These are phyloP conservation scores for Rhopilema esculentum DNA, from an alignment of 30 jellyfish, hydroid and myxozoan genomes.

Conservation along the genomic window DNA sequence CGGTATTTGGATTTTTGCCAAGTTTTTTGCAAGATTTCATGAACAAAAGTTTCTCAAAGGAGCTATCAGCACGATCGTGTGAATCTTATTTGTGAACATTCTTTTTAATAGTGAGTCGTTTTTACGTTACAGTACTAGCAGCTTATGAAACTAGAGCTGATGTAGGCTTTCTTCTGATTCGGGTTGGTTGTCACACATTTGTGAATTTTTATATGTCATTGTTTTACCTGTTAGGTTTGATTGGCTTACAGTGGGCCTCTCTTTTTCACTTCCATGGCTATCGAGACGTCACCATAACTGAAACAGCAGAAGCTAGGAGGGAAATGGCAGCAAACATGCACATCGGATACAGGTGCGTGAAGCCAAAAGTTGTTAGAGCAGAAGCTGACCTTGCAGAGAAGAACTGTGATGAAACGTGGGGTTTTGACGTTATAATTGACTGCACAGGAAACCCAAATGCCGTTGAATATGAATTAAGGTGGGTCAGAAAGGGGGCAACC, in stretches of 20 bases:
- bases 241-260: constrained; percentile 91
- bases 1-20: no score
- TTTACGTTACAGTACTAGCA: no score
- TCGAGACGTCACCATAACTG: constrained; percentile 86
- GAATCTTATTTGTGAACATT: no score
- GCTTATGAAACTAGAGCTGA: no score
- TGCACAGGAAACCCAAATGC: constrained; percentile 89
- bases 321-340: constrained; percentile 81
- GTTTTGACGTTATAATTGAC: constrained; percentile 88
- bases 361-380: constrained; percentile 50
- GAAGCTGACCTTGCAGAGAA: constrained; percentile 43
- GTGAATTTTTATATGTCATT: neutral
- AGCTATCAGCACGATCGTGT: no score
- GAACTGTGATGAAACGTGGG: constrained; percentile 77
- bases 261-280: constrained; percentile 90
- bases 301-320: constrained; percentile 74
- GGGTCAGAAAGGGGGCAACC: constrained; percentile 89
- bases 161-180: no score
- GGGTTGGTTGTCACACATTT: no score
- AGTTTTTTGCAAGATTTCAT: no score
- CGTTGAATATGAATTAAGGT: constrained; percentile 68
- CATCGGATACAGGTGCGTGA: constrained; percentile 67
- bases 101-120: no score
- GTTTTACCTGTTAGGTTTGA: constrained; percentile 46
- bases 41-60: no score